Evolutionary conservation across 2,888 invertebrate genomes (phyloP), one percentile per base, ranked within the genome.

Genomic region (Hofmannophila pseudospretella): DNA sequence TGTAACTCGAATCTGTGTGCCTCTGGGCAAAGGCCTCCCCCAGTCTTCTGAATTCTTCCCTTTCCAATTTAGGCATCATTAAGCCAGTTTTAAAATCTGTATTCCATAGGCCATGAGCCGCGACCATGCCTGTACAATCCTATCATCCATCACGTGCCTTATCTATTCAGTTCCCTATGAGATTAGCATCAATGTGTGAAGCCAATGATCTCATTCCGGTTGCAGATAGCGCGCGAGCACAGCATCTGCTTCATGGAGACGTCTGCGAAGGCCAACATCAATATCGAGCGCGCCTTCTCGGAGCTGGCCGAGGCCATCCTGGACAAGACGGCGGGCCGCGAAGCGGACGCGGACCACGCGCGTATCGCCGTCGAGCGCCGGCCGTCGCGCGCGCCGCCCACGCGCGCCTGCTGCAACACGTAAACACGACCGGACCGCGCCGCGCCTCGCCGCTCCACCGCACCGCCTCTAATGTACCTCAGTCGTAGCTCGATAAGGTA

Each of bases 211-310:
- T 27, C 19, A 19, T 16, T n/a, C 2, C 4, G n/a, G 8, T 3
- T 9, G 7, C 81, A 97, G 96, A 97, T 98, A 88, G 97, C 97
- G 27, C 90, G 94, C 64, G 97, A 98, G 88, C 97, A 98, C 87
- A 90, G 95, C 59, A 97, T 98, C 76, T 91, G 96, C 51, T 98
- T 98, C 89, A 95, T 98, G 94, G 98, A 98, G 90, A 98, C 98
- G 40, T 97, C 97, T 47, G 98, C 98, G 45, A 98, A 98, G 88
- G 94, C 96, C 39, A 96, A 97, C 84, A 95, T 97, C 66, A 98
- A 98, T 88, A 97, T 98, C 67, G 98, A 98, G 72, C 92, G 93
- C 70, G 97, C 98, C 41, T 98, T 98, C 89, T 94, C 94, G 67
- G 96, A 97, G 87, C 88, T 98, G 73, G 96, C 98, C 36, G 95